Evolutionary conservation across 2,113 vertebrate genomes (phyloP), one percentile per base, ranked within the genome.

Genomic region (Scophthalmus maximus): DNA sequence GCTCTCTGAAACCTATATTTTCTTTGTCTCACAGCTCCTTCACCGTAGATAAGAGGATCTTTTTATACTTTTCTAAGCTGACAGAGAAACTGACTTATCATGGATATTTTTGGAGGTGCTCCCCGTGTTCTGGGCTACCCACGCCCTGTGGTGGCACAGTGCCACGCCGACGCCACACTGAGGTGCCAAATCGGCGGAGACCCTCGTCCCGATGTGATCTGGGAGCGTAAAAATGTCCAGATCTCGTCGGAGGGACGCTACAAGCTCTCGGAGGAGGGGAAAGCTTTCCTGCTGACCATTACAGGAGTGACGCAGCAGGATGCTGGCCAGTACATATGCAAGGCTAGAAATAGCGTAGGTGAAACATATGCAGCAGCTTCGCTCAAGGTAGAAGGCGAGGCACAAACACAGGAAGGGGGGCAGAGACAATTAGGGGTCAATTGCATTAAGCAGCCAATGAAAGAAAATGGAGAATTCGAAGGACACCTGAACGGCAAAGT

Each of bases 341-440:
- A 94, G 87, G 97, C 97, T 46, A 95, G 89, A 79, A 99, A 99
- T 75, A 91, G 86, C 0, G 47, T 96, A 0, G 97, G 97, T 0
- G 97, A 98, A 93, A 97, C 97, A 18, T 98, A 95, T 0, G 96
- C 96, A 0, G 96, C 96, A 0, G 95, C 96, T 1, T 88, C 94
- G 0, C 92, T 99, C 61, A 95, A 93, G 32, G 96, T 98, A 57
- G 95, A 96, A 49, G 88, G 68, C 47, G 84, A 87, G 23, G 58
- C 34, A 17, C 60, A 22, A 34, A 27, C 25, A 18, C 38, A 70
- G 27, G 60, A 79, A 4, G 66, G 15, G 7, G 64, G 12, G 5
- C 40, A 64, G 22, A 76, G 68, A 30, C 64, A 81, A 32, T 5
- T 50, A 32, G 65, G 1, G 44, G 59, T 75, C 11, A 86, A 86